Evolutionary conservation across 2,888 invertebrate species (phyloP).

Genomic region (Parapristionchus giblindavisi): DNA sequence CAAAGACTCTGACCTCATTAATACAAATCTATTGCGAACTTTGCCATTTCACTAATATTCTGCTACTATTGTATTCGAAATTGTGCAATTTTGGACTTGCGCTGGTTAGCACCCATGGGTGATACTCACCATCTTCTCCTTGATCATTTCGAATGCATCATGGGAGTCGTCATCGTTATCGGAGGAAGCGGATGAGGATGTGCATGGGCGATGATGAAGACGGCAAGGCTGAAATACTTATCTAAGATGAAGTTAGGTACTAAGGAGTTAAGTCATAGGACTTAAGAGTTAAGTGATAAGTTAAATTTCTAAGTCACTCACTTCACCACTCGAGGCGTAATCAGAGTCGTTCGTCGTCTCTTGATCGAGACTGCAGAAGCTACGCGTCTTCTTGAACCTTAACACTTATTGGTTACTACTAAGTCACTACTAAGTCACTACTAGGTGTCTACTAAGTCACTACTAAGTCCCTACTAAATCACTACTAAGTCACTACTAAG

Average conservation of each 20-base stretch:
- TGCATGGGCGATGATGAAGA: not conserved
- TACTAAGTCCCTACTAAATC: too few species aligned
- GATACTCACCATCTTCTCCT: conserved; percentile 60
- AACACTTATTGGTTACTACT: not conserved
- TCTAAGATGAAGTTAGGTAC: not conserved
- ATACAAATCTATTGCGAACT: too few species aligned
- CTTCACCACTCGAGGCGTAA: conserved; percentile 34
- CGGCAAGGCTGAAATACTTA: not conserved
- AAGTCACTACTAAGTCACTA: too few species aligned
- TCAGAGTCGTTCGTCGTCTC: conserved; percentile 31
- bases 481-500: too few species aligned
- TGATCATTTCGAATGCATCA: conserved; percentile 54
- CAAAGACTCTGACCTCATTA: too few species aligned
- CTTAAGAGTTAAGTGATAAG: not conserved
- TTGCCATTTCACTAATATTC: too few species aligned
- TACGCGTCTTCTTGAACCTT: conserved; percentile 64
- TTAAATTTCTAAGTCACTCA: not conserved
- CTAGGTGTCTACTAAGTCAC: too few species aligned
- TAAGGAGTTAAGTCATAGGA: not conserved
- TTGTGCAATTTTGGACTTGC: too few species aligned
- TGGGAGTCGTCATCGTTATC: not conserved
- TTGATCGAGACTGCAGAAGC: conserved; percentile 63
- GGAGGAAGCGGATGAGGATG: not conserved
- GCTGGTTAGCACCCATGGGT: conserved; percentile 15
- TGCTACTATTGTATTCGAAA: too few species aligned